Evolutionary conservation across 2,797 vertebrate species (phyloP).

Genomic region (Urocyon cinereoargenteus): DNA sequence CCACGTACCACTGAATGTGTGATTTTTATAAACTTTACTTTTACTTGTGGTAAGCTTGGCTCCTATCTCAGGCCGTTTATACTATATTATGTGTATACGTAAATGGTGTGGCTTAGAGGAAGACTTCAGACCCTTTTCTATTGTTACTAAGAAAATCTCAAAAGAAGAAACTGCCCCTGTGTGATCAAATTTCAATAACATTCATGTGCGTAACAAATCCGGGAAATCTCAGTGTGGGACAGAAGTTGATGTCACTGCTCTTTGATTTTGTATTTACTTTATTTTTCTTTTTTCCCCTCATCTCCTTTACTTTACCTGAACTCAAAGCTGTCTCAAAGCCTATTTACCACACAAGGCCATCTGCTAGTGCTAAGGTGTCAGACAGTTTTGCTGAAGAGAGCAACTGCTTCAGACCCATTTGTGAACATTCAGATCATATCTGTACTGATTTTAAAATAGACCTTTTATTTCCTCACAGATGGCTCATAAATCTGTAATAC

Average conservation of each 20-base stretch:
- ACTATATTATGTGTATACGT: not conserved
- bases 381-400: slow-evolving; percentile 5
- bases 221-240: not conserved
- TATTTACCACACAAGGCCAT: not conserved
- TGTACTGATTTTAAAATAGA: slow-evolving; percentile 57
- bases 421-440: not conserved
- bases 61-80: not conserved
- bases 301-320: not conserved
- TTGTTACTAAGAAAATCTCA: not conserved
- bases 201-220: not conserved
- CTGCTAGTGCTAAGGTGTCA: not conserved
- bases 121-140: not conserved
- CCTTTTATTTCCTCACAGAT: slow-evolving; percentile 60
- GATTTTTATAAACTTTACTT: not conserved
- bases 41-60: not conserved
- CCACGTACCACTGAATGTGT: not conserved
- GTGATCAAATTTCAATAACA: not conserved
- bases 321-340: not conserved
- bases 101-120: accelerated
- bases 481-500: slow-evolving; percentile 53
- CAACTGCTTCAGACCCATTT: slow-evolving; percentile 40
- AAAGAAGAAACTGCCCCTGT: not conserved
- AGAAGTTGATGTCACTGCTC: not conserved
- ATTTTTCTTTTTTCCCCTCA: not conserved
- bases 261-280: not conserved